A percentile compares a stretch with the other conserved stretches of the same genome.
These are phyloP conservation scores for Malacoraja senta DNA, from an alignment of 2,797 vertebrate genomes.

Conservation along the genomic window DNA sequence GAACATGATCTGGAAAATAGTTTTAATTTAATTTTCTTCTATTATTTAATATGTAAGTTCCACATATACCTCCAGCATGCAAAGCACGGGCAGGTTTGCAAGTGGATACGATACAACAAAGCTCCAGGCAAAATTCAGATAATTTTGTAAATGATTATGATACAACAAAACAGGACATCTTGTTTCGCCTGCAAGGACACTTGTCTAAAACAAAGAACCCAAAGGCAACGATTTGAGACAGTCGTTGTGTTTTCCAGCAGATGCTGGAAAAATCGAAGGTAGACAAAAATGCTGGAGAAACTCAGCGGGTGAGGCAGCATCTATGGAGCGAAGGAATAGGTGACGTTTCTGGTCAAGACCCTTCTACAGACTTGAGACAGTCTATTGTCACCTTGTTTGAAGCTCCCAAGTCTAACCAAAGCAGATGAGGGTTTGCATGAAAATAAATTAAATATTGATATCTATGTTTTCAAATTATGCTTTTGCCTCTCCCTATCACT, in stretches of 20 bases:
- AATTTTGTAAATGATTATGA: not conserved
- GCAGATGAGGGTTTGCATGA: not conserved
- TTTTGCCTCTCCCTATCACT: not conserved
- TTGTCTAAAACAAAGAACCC: not conserved
- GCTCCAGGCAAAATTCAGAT: not conserved
- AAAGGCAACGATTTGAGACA: not conserved
- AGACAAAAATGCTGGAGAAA: too few species aligned
- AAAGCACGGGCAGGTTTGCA: not conserved
- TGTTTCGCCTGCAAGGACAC: not conserved
- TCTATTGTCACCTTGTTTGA: not conserved
- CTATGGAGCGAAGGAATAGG: too few species aligned
- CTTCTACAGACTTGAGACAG: not conserved
- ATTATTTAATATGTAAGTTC: not conserved
- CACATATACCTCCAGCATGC: not conserved
- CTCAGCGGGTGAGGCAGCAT: too few species aligned
- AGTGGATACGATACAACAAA: not conserved
- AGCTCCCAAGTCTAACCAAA: not conserved
- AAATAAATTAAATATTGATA: not conserved
- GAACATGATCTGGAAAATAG: not conserved
- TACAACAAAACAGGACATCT: not conserved
- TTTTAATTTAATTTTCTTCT: not conserved
- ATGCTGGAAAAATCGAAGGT: too few species aligned
- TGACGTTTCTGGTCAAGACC: too few species aligned
- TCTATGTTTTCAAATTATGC: not conserved
- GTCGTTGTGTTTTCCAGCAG: not conserved